A percentile compares a stretch with the other conserved stretches of the same genome.
These are phyloP conservation scores for Glossophaga mutica DNA, from an alignment of 2,797 vertebrate species.

Conservation along the genomic window DNA sequence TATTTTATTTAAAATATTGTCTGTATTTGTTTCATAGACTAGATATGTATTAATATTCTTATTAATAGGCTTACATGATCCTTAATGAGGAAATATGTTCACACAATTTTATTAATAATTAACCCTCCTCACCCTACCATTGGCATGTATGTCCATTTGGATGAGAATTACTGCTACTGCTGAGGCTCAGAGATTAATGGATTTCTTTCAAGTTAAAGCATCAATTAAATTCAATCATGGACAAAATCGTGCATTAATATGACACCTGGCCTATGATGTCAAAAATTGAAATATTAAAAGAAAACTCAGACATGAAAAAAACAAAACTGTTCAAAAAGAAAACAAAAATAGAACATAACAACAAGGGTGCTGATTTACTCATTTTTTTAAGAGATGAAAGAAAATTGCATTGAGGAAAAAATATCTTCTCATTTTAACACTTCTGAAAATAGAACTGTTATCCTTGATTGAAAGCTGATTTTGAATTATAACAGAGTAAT, in stretches of 20 bases:
- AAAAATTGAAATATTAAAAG: conserved; percentile 25
- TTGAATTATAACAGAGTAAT: conserved; percentile 1
- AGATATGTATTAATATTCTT: neutral
- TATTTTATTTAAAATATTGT: neutral
- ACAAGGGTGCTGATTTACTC: neutral
- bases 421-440: conserved; percentile 6
- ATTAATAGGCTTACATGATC: neutral
- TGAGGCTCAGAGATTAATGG: neutral
- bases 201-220: neutral
- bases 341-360: neutral
- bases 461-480: conserved; percentile 37
- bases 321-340: neutral
- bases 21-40: neutral
- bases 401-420: conserved; percentile 39
- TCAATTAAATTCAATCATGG: neutral
- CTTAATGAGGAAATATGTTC: neutral
- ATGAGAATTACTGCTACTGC: neutral
- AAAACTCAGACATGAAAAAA: neutral
- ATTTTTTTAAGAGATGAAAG: neutral
- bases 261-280: neutral
- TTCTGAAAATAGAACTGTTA: conserved; percentile 33
- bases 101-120: too few species aligned
- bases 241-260: neutral
- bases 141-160: neutral
- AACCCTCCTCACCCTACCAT: neutral